Conservation (phyloP, 2,113 vertebrate species). For the Tichodroma muraria region DNA sequence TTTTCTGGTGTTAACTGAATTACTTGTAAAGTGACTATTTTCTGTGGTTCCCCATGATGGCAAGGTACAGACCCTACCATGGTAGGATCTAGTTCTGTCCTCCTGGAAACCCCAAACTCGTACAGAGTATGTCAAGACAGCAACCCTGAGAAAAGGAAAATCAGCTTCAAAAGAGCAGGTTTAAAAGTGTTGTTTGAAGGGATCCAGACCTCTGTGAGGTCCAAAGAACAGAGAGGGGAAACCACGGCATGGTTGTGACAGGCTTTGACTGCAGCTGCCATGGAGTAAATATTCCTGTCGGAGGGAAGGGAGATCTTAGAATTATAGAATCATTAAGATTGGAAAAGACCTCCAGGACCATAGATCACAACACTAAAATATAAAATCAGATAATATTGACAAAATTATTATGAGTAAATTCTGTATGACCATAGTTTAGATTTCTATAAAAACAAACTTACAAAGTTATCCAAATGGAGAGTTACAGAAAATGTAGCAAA, state of each 20-base stretch:
- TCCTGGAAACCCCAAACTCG: background rate
- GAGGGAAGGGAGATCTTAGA: background rate
- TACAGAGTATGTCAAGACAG: background rate
- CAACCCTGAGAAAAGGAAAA: background rate
- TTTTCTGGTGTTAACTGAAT: background rate
- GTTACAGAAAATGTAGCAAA: background rate
- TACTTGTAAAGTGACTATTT: background rate
- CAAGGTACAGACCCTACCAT: background rate
- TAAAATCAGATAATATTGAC: background rate
- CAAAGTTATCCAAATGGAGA: background rate
- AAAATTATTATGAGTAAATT: background rate
- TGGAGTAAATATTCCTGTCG: background rate
- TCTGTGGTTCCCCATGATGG: background rate
- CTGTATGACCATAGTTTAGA: background rate
- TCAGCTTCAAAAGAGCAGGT: background rate
- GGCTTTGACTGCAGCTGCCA: background rate
- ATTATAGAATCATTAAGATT: background rate
- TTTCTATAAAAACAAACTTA: background rate
- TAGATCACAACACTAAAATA: background rate
- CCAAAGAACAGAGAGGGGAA: background rate
- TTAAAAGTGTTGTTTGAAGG: background rate
- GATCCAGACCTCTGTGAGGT: background rate
- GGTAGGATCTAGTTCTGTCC: background rate
- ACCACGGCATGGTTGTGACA: background rate
- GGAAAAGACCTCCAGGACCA: background rate